These are phyloP conservation scores for Littorina saxatilis DNA, from an alignment of 1,140 invertebrate species.

Conservation along the genomic window DNA sequence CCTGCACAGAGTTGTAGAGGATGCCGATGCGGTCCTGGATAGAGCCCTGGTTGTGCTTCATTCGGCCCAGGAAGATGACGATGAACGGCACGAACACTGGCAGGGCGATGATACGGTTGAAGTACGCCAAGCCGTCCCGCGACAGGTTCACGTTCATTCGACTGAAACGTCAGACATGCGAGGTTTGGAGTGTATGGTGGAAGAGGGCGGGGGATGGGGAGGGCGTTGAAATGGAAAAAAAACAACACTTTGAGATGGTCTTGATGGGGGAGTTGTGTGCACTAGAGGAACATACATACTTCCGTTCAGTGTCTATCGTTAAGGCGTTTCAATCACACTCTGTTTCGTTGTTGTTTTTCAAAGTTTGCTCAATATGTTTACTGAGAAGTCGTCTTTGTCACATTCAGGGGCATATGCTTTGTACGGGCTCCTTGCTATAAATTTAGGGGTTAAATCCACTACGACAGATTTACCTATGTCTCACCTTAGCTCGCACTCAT, in stretches of 20 bases:
- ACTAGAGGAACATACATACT: too few species aligned
- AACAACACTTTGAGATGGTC: neutral
- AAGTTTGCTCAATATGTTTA: too few species aligned
- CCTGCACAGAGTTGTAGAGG: constrained; percentile 63
- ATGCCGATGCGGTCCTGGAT: constrained; percentile 65
- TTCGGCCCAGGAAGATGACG: constrained; percentile 62
- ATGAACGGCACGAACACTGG: constrained; percentile 65
- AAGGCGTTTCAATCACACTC: too few species aligned
- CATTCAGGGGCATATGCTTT: too few species aligned
- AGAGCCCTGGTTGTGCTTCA: constrained; percentile 59
- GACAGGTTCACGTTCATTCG: constrained; percentile 65
- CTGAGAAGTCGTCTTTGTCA: too few species aligned
- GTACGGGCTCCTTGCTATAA: too few species aligned
- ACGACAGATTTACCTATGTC: too few species aligned
- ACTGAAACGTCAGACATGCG: constrained; percentile 52
- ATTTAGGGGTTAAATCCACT: too few species aligned
- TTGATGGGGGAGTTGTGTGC: too few species aligned
- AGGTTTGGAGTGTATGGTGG: neutral
- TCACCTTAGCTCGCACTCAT: too few species aligned
- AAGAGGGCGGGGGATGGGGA: neutral
- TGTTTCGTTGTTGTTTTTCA: too few species aligned
- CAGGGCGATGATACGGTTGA: constrained; percentile 54
- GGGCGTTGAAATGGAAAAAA: neutral
- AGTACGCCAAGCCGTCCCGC: constrained; percentile 62
- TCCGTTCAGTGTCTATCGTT: too few species aligned